These are phyloP conservation scores for Scolopax bukidnonensis DNA, from an alignment of 2,797 vertebrate species.

Conservation along the genomic window DNA sequence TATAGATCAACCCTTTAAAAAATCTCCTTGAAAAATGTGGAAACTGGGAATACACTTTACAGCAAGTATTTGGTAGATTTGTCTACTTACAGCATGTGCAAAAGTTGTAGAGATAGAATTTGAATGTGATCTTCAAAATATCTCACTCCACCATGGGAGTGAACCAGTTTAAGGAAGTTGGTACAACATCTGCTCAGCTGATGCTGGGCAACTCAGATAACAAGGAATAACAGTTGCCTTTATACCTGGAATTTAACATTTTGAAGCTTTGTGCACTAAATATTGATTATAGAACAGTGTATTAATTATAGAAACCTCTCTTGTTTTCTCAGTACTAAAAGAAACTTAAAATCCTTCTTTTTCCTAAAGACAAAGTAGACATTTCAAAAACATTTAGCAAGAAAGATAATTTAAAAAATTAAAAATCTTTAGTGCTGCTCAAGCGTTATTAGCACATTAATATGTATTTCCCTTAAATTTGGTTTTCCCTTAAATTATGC, in stretches of 20 bases:
- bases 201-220: not conserved
- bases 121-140: not conserved
- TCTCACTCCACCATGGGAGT: not conserved
- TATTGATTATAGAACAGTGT: not conserved
- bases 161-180: not conserved
- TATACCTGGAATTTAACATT: not conserved
- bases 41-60: not conserved
- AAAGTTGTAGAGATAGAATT: not conserved
- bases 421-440: not conserved
- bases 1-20: conserved; percentile 1
- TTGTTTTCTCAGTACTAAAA: conserved; percentile 21
- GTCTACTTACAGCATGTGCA: rapidly evolving
- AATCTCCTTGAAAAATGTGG: not conserved
- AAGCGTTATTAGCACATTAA: not conserved
- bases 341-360: not conserved
- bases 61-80: not conserved
- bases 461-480: conserved; percentile 44
- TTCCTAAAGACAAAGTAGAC: not conserved
- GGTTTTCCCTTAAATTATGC: conserved; percentile 34
- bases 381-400: conserved; percentile 10
- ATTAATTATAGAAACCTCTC: not conserved
- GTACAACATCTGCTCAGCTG: not conserved
- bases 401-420: not conserved
- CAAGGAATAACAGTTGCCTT: not conserved
- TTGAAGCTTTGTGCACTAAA: not conserved